Base-by-base conservation (phyloP, 2,888 invertebrate genomes). In the Mythimna vitellina region DNA sequence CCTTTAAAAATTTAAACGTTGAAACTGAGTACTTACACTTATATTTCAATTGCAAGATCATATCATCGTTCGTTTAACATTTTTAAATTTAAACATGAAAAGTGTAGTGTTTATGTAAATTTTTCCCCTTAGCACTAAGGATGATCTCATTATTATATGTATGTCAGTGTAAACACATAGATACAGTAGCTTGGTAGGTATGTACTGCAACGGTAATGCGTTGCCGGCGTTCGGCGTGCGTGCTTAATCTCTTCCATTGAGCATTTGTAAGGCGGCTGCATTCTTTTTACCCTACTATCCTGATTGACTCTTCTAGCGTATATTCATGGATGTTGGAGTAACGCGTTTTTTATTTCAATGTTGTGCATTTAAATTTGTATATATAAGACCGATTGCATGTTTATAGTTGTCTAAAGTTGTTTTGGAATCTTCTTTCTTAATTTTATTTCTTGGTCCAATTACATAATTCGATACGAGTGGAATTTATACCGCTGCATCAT, bases 181-280 rank as follows among this genome's bases (percentile, higher is more conserved):
- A 64, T 57, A 65, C 63, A 72, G 61, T 54, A 78, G 69, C 35
- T 70, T 53, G 64, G 73, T 77, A 73, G 76, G 80, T 82, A 76
- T 80, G 76, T 73, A 81, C 73, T 86, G 80, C 86, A 83, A 84
- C 85, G 87, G 88, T 90, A 89, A 84, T 85, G 89, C 89, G 85
- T 84, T 82, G 83, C 69, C 82, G 81, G 79, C 86, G 86, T 78
- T 76, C 76, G 77, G 78, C 82, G 81, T 88, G 88, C 91, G 95
- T 95, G 93, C 94, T 93, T 93, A 95, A 96, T 95, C 94, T 95
- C 86, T 83, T 87, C 82, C 88, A 90, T 89, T 89, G 89, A 91
- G 88, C 87, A 88, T 85, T 89, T 88, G 89, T 88, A 83, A 87
- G 87, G 83, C 87, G 86, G 84, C 83, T 83, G 82, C 86, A 85